Evolutionary conservation across 2,888 invertebrate genomes (phyloP).

Genomic region (Polia nebulosa): DNA sequence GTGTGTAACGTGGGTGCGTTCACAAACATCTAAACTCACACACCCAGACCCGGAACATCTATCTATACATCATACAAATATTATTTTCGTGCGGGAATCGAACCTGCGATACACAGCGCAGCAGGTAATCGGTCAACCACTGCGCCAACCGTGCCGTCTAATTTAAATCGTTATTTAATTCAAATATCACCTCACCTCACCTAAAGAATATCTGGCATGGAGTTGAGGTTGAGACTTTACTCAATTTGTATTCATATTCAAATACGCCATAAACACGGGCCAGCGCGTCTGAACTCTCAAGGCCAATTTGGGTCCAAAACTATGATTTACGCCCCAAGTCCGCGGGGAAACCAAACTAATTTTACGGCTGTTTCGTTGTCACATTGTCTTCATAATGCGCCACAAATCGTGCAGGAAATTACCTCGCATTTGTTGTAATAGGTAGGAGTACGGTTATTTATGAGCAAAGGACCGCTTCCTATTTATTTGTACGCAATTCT

Average conservation of each 20-base stretch:
- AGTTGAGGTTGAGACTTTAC: neutral
- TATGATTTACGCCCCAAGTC: slow-evolving; percentile 59
- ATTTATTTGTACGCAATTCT: slow-evolving; percentile 55
- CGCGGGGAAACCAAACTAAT: slow-evolving; percentile 62
- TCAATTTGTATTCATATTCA: slow-evolving; percentile 22
- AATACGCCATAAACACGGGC: slow-evolving; percentile 28
- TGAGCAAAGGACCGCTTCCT: slow-evolving; percentile 33
- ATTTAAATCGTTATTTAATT: too few species aligned
- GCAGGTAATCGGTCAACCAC: too few species aligned
- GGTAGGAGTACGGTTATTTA: slow-evolving; percentile 54
- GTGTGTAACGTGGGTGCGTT: too few species aligned
- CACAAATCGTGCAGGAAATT: slow-evolving; percentile 62
- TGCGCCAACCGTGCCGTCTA: too few species aligned
- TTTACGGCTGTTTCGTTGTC: slow-evolving; percentile 56
- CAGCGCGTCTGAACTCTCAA: slow-evolving; percentile 38
- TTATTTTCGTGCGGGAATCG: too few species aligned
- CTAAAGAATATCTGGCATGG: neutral
- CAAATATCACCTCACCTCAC: too few species aligned
- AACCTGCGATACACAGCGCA: too few species aligned
- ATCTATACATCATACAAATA: too few species aligned
- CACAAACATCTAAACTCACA: too few species aligned
- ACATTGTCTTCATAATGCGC: slow-evolving; percentile 64
- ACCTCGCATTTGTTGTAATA: slow-evolving; percentile 57
- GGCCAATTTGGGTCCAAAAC: slow-evolving; percentile 52
- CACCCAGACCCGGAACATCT: too few species aligned